Evolutionary conservation across 2,888 invertebrate species (phyloP), one percentile per base, ranked within the genome.

Genomic region (Chrysolina americana): DNA sequence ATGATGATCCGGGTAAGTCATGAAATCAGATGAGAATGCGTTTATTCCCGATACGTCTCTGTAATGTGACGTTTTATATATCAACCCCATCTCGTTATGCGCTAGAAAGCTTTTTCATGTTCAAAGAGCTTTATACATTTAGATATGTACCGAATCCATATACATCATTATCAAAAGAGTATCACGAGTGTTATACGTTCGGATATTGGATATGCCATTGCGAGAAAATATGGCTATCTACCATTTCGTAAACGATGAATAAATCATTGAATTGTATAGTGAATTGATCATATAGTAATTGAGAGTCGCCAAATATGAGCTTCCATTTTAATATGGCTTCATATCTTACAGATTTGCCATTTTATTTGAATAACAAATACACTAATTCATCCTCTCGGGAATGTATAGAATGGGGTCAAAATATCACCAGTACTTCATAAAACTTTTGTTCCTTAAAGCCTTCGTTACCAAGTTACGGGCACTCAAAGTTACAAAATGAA

Each of bases 61-160:
- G 59, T 59, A 59, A 59, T 59, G 59, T 59, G 28, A 59, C 59
- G 59, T 59, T 59, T 59, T 59, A 59, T 59, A 28, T 59, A 28
- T 59, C 6, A 23, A n/a, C 13, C 23, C 59, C 28, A n/a, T 28
- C 28, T 23, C 59, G 15, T 6, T 15, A 28, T 28, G 23, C 28
- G 28, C 59, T 28, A 59, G 13, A 19, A 15, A 15, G 59, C 59
- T 23, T 28, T 59, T 59, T 17, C 59, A 23, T 59, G 23, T 28
- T 15, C 28, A 6, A 59, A 15, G 6, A 23, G 28, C 13, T 59
- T 59, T n/a, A n/a, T 15, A 59, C 23, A 23, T 17, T 15, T 59
- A 15, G 11, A 13, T 21, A 59, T 28, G 8, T 28, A 59, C 15
- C 28, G n/a, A 59, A 28, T 59, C 23, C 28, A 59, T 59, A 28